Conservation (phyloP, 2,888 invertebrate genomes). For the Tholera decimalis region DNA sequence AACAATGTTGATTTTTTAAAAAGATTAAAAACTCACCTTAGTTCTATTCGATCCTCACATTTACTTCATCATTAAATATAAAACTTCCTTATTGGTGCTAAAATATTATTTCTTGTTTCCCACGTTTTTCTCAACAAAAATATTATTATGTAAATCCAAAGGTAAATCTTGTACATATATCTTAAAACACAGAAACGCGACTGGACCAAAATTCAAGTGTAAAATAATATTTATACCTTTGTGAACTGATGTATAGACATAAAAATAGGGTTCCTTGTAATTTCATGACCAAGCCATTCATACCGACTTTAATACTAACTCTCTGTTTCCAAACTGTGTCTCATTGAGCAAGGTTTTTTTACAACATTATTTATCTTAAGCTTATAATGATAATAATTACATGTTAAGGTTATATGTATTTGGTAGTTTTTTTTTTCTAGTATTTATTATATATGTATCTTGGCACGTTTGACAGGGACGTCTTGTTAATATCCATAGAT, state of each 20-base stretch:
- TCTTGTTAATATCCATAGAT: no score
- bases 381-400: no score
- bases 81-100: not conserved
- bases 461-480: no score
- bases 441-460: no score
- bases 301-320: not conserved
- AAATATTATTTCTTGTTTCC: not conserved
- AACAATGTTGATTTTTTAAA: no score
- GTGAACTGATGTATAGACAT: not conserved
- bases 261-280: not conserved
- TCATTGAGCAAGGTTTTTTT: no score
- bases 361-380: no score
- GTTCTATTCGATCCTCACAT: no score
- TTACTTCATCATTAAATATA: not conserved
- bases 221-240: conserved; percentile 19
- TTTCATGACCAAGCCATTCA: not conserved
- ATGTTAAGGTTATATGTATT: no score
- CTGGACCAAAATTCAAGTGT: not conserved
- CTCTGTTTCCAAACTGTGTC: no score
- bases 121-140: not conserved
- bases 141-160: not conserved
- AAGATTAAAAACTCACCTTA: conserved; percentile 6
- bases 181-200: not conserved
- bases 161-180: not conserved
- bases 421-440: no score